Base-by-base conservation (phyloP, 1,140 invertebrate genomes). In the Procambarus virginalis region DNA sequence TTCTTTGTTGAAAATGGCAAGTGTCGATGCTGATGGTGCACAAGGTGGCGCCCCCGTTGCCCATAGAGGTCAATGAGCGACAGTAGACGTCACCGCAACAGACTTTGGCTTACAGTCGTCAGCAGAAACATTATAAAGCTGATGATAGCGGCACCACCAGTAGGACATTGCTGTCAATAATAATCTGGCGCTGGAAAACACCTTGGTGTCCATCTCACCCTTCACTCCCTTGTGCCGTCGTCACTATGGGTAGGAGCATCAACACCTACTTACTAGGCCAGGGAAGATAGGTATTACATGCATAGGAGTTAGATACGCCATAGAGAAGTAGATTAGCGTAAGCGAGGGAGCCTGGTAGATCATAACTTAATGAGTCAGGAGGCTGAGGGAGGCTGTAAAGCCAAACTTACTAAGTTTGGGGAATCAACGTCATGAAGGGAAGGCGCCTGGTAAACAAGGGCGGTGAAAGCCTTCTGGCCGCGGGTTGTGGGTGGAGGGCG, bases 391-490 rank as follows among this genome's bases (percentile, higher is more conserved):
- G 34, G 0, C 10, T 76, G 76, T 79, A 34, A 34, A 34, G 34
- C 34, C 34, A 34, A 34, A 55, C 91, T 87, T 70, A 92, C 91
- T 79, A 92, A 17, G 70, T 92, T 92, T 20, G 91, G 88, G 60
- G 81, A 90, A 49, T 92, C 91, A 12, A 92, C 91, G 68, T 92
- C 91, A 64, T 92, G 91, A 0, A 92, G 86, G n/a, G 91, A 92
- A 10, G 91, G 91, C 17, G 91, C 87, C 76, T 92, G 91, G 77
- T 92, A 92, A 6, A 92, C 91, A n/a, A 90, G 78, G 34, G 91
- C 89, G 60, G 90, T 92, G 64, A 92, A 92, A 8, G 82, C 91
- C 46, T 92, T 88, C 73, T 87, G 91, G 5, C 86, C 85, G 6
- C 81, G 64, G 17, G 80, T 60, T 88, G 82, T 20, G 60, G 80